phyloP scores from a whole-genome alignment of 2,113 vertebrate genomes.

The Gila orcuttii region DNA sequence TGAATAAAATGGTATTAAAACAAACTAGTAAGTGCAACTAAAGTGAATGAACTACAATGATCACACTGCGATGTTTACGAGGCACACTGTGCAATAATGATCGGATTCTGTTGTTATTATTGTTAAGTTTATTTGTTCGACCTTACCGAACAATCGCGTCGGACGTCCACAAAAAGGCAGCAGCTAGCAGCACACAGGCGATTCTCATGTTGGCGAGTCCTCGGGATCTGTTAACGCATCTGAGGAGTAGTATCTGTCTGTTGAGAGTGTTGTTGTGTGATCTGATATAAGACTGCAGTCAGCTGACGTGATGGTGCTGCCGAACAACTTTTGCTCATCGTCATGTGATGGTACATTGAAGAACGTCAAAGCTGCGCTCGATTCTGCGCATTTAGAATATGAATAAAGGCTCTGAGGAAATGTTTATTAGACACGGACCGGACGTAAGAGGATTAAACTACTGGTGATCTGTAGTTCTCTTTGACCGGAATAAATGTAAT shows the following conservation, averaged over 20 bases:
- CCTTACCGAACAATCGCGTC: constrained; percentile 73
- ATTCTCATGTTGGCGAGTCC: constrained; percentile 62
- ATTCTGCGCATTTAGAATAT: not conserved
- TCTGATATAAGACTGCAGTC: constrained; percentile 28
- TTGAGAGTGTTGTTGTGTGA: not conserved
- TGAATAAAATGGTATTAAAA: not conserved
- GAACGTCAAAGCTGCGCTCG: constrained; percentile 8
- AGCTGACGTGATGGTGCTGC: constrained; percentile 39
- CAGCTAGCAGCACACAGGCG: constrained; percentile 55
- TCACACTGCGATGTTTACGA: not conserved
- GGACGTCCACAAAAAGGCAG: constrained; percentile 58
- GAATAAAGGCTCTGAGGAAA: not conserved
- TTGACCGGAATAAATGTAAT: not conserved
- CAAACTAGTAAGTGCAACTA: not conserved
- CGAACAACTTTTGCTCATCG: not conserved
- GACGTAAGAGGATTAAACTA: not conserved
- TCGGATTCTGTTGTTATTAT: not conserved
- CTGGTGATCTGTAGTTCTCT: not conserved
- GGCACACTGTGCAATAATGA: not conserved
- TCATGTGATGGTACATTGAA: constrained; percentile 36
- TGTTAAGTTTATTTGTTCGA: not conserved
- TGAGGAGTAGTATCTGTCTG: not conserved
- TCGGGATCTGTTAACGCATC: not conserved
- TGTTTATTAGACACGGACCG: not conserved
- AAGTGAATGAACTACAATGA: not conserved